Evolutionary conservation across 2,888 invertebrate genomes (phyloP).

Genomic region (Rapana venosa): DNA sequence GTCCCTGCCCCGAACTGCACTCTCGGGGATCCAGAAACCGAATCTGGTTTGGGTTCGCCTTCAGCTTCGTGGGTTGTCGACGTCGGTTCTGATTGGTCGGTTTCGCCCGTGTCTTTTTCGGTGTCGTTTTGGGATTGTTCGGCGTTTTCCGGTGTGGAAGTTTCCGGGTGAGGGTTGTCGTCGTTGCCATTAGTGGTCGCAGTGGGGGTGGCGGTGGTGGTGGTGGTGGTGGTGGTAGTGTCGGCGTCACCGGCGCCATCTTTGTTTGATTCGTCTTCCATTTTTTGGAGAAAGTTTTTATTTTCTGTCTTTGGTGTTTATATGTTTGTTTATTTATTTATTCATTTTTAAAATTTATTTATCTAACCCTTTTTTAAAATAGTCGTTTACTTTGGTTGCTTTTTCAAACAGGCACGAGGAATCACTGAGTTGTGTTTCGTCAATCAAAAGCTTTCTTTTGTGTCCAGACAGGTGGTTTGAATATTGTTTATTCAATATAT

Average conservation of each 20-base stretch:
- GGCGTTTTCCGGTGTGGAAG: neutral
- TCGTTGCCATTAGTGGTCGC: neutral
- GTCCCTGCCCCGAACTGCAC: conserved; percentile 26
- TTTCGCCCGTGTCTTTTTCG: neutral
- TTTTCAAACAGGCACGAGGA: too few species aligned
- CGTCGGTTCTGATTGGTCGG: neutral
- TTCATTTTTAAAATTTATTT: neutral
- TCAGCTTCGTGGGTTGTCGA: neutral
- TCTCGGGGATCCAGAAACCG: neutral
- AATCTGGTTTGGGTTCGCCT: neutral
- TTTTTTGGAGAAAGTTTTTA: neutral
- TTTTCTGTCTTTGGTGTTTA: neutral
- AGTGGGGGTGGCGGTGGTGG: neutral
- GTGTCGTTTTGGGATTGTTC: too few species aligned
- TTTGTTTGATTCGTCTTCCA: neutral
- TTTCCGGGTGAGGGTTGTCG: neutral
- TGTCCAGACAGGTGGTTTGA: too few species aligned
- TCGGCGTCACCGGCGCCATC: neutral
- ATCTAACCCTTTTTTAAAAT: too few species aligned
- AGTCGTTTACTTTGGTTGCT: too few species aligned
- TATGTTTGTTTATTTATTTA: too few species aligned
- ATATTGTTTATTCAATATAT: too few species aligned
- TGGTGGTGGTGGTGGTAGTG: neutral
- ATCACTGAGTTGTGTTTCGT: too few species aligned
- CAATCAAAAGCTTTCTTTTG: too few species aligned